These are phyloP conservation scores for Pampusana beccarii DNA, from an alignment of 2,113 vertebrate species.

Conservation along the genomic window DNA sequence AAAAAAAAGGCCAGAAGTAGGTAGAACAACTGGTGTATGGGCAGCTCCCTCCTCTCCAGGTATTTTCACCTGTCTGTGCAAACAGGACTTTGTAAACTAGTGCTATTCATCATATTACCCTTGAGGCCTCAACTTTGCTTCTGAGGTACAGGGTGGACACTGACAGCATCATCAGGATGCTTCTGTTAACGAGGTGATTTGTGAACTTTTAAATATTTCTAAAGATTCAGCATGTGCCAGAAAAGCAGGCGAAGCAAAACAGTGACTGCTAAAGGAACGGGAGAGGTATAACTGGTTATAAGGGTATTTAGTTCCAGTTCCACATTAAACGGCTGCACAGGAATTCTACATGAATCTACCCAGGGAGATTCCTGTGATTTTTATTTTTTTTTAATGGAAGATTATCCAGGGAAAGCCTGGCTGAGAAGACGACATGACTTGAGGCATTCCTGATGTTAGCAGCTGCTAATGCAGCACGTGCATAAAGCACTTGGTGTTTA, in stretches of 20 bases:
- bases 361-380: not conserved
- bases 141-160: not conserved
- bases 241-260: not conserved
- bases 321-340: not conserved
- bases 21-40: not conserved
- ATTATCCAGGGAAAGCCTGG: not conserved
- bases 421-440: not conserved
- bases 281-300: not conserved
- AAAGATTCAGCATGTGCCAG: constrained; percentile 4
- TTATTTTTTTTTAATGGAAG: not conserved
- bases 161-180: not conserved
- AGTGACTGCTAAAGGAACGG: not conserved
- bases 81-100: not conserved
- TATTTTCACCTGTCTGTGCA: not conserved
- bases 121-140: not conserved
- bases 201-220: constrained; percentile 27
- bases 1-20: not conserved
- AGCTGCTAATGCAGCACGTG: not conserved
- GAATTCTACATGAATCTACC: not conserved
- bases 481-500: not conserved
- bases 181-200: not conserved
- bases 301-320: not conserved
- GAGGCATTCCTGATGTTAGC: not conserved
- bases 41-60: not conserved
- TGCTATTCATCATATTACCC: not conserved